Conservation (phyloP, 2,797 vertebrate species). For the Acridotheres tristis region DNA sequence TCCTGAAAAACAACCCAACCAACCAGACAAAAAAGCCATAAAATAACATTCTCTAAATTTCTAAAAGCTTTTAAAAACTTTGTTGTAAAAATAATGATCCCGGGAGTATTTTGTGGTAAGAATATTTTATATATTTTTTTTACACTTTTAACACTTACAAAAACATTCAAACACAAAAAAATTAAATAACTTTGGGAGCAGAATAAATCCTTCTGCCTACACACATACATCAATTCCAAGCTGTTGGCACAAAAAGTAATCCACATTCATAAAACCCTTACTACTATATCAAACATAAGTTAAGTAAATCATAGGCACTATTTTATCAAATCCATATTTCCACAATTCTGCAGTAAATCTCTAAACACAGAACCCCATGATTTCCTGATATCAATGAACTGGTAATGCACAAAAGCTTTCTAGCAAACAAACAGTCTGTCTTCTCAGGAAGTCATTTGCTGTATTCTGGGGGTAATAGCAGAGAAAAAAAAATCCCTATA, state of each 20-base stretch:
- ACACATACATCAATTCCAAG: conserved; percentile 84
- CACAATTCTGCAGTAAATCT: conserved; percentile 76
- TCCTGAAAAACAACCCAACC: not conserved
- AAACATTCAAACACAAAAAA: conserved; percentile 83
- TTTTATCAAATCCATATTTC: conserved; percentile 81
- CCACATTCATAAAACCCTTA: conserved; percentile 84
- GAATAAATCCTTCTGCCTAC: conserved; percentile 82
- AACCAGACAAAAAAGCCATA: conserved; percentile 38
- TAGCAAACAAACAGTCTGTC: conserved; percentile 71
- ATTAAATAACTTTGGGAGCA: conserved; percentile 87
- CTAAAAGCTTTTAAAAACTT: not conserved
- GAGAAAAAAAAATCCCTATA: conserved; percentile 67
- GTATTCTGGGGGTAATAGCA: conserved; percentile 69
- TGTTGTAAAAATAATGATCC: conserved; percentile 68
- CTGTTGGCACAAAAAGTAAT: conserved; percentile 89
- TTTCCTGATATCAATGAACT: conserved; percentile 76
- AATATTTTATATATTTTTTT: conserved; percentile 81
- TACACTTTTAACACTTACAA: conserved; percentile 87
- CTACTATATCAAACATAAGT: conserved; percentile 84
- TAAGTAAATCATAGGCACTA: conserved; percentile 98
- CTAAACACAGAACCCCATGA: conserved; percentile 74
- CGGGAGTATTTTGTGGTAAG: conserved; percentile 75
- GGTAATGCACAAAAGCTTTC: conserved; percentile 72
- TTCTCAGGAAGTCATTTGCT: conserved; percentile 71
- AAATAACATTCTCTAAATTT: not conserved